Conservation (phyloP, 1,140 invertebrate species). For the Melanaphis sacchari region DNA sequence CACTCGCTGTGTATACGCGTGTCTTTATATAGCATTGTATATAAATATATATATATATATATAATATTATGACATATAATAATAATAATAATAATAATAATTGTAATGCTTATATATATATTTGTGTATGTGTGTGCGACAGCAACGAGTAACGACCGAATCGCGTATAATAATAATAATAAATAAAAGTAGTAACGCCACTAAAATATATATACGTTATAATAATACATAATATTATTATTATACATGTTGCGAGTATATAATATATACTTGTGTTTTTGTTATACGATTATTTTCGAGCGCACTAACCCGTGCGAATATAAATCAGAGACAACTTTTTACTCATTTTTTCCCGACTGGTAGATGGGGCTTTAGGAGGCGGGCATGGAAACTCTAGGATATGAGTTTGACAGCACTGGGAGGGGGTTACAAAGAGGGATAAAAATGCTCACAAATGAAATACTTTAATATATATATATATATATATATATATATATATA, state of each 20-base stretch:
- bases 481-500: neutral
- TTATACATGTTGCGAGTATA: neutral
- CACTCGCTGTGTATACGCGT: neutral
- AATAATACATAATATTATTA: neutral
- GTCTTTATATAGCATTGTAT: neutral
- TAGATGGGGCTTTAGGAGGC: no score
- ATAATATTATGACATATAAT: slow-evolving; percentile 19
- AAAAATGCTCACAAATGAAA: neutral
- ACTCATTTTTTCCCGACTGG: no score
- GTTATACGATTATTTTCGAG: neutral
- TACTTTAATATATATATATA: neutral
- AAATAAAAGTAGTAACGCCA: slow-evolving; percentile 25
- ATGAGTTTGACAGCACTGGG: neutral
- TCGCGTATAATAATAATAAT: slow-evolving; percentile 10
- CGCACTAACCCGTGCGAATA: slow-evolving; percentile 29
- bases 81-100: slow-evolving; percentile 34
- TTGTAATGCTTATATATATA: neutral
- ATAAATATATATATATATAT: neutral
- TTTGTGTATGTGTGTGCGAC: neutral
- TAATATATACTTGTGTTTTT: neutral
- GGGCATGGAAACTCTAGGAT: neutral
- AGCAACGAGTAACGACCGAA: neutral
- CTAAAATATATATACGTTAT: neutral
- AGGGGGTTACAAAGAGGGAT: neutral
- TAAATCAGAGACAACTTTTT: slow-evolving; percentile 19